Conservation (phyloP, 2,113 vertebrate genomes). For the Spheniscus mendiculus region DNA sequence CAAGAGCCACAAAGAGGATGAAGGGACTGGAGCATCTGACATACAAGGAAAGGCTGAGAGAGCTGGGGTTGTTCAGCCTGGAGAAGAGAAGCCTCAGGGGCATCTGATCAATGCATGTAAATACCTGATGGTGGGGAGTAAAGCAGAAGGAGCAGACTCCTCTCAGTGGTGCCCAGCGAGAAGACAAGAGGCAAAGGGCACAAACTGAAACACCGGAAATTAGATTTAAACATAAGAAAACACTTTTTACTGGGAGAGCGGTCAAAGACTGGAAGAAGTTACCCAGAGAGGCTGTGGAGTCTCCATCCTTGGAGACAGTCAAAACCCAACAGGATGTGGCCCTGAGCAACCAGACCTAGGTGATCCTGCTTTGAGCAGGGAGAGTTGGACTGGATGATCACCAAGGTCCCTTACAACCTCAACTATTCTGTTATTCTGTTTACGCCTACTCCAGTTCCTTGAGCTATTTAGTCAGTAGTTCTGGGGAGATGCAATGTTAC, state of each 20-base stretch:
- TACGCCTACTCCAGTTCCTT: background rate
- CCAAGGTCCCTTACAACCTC: background rate
- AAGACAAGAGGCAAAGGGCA: background rate
- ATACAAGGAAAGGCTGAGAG: background rate
- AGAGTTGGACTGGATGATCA: background rate
- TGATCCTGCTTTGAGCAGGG: background rate
- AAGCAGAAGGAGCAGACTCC: background rate
- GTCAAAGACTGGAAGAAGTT: background rate
- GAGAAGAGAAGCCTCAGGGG: background rate
- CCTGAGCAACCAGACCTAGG: background rate
- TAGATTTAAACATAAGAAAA: background rate
- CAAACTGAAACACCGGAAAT: accelerated
- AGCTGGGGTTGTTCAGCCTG: background rate
- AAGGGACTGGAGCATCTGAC: background rate
- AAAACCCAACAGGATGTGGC: background rate
- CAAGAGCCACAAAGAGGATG: background rate
- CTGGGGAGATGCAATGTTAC: background rate
- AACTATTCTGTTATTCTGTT: background rate
- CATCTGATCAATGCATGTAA: background rate
- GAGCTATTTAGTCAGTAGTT: background rate
- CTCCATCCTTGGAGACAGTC: background rate
- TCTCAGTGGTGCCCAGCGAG: background rate
- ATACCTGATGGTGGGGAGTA: background rate
- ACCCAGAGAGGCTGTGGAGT: background rate
- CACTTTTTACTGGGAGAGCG: background rate